Conservation (phyloP, 2,113 vertebrate genomes). For the Hemichromis elongatus region DNA sequence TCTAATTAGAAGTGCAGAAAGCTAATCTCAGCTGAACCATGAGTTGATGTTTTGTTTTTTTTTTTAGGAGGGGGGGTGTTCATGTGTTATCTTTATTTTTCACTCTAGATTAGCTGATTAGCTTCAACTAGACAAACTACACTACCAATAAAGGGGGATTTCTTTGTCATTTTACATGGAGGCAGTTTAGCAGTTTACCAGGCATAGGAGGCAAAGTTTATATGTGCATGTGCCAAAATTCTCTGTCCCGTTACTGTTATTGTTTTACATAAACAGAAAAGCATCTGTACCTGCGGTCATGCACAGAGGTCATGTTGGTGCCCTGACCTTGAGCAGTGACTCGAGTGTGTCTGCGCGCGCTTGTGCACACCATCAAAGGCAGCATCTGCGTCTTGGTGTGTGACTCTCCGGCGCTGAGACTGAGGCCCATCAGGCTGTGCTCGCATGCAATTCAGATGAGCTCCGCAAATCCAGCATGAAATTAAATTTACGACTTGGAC, state of each 20-base stretch:
- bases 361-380: constrained; percentile 16
- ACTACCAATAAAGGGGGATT: background rate
- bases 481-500: constrained; percentile 77
- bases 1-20: background rate
- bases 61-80: background rate
- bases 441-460: constrained; percentile 76
- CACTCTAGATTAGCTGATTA: background rate
- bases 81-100: background rate
- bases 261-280: background rate
- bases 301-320: background rate
- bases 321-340: background rate
- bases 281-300: background rate
- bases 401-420: constrained; percentile 37
- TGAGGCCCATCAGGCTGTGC: constrained; percentile 68
- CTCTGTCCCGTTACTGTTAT: background rate
- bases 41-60: fast-evolving
- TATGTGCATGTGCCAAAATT: background rate
- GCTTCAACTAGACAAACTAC: background rate
- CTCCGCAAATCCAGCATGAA: constrained; percentile 79
- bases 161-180: background rate
- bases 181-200: background rate
- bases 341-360: background rate
- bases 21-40: background rate
- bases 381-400: constrained; percentile 53
- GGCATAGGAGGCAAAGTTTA: background rate